Percentiles rank a stretch among this genome's conserved stretches.
Evolutionary conservation across 2,113 vertebrate genomes (phyloP).

Genomic region (Corynorhinus townsendii): DNA sequence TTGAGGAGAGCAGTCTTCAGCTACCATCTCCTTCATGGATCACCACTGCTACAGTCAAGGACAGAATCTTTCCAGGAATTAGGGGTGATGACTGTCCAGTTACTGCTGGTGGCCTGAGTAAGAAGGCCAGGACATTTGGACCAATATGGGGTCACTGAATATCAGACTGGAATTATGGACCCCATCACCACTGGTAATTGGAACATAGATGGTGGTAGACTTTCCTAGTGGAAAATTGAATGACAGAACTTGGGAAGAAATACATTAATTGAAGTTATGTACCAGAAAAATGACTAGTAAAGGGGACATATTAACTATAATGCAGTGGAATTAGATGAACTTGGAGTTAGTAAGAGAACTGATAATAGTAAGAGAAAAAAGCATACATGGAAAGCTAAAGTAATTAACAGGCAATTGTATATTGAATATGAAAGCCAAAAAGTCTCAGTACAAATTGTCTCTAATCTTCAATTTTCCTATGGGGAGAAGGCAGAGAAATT

Average conservation of each 20-base stretch:
- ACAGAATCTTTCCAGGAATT: neutral
- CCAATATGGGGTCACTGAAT: neutral
- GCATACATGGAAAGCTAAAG: neutral
- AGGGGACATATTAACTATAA: neutral
- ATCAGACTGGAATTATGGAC: neutral
- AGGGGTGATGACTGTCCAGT: neutral
- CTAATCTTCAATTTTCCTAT: neutral
- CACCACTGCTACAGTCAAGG: neutral
- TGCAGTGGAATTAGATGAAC: neutral
- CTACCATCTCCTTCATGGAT: neutral
- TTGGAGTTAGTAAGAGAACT: too few relatives aligned
- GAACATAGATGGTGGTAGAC: neutral
- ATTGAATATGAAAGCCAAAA: neutral
- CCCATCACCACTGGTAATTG: neutral
- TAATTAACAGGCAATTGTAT: neutral
- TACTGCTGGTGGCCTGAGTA: rapidly evolving
- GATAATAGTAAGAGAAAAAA: neutral
- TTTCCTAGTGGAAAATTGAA: neutral
- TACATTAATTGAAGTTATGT: neutral
- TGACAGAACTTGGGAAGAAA: neutral
- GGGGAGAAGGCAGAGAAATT: neutral
- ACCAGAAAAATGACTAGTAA: neutral
- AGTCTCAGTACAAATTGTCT: neutral
- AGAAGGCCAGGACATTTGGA: neutral
- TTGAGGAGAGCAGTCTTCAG: neutral